Base-by-base conservation (phyloP, 2,113 vertebrate genomes). In the Mystacornis crossleyi region DNA sequence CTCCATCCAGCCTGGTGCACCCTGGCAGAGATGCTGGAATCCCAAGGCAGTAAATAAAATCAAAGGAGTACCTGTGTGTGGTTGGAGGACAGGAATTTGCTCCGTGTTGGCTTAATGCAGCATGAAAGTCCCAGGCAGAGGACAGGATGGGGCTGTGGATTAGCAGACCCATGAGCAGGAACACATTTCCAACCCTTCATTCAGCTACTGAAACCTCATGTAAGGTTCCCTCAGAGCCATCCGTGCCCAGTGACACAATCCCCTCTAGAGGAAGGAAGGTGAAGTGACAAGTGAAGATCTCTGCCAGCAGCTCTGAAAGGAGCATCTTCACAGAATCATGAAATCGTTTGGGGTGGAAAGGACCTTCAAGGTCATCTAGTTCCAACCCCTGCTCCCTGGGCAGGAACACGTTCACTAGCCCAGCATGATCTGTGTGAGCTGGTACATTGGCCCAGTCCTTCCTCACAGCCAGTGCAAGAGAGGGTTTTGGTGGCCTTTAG, bases 191-290 rank as follows among this genome's bases (percentile, higher is more conserved):
- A 85, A 3, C 43, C 29, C 55, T 23, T 47, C 26, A 48, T 3
- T 12, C 67, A 53, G 70, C n/a, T 23, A 2, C 1, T 14, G n/a
- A 2, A 20, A n/a, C 53, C 25, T 48, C 25, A 4, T 3, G 2
- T 7, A 3, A 6, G 17, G 18, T 6, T 48, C 48, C 12, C 17
- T 9, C 70, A 16, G 16, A 45, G 50, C 45, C 36, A 5, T 0
- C 28, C 51, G 2, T 1, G 45, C 29, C 58, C 66, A 40, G 93
- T 3, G 53, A 29, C 83, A 88, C 79, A 14, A 33, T 90, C 58
- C 93, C 92, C 95, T 91, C 95, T 93, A 82, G 93, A 85, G 93
- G 96, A 51, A 57, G 33, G 51, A 89, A 45, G 60, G 53, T 67
- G 78, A 73, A 78, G n/a, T 10, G 55, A 72, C n/a, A 38, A 36